Percentiles rank a stretch among this genome's conserved stretches.
These are phyloP conservation scores for Tiliqua scincoides DNA, from an alignment of 2,113 vertebrate species.

Conservation along the genomic window DNA sequence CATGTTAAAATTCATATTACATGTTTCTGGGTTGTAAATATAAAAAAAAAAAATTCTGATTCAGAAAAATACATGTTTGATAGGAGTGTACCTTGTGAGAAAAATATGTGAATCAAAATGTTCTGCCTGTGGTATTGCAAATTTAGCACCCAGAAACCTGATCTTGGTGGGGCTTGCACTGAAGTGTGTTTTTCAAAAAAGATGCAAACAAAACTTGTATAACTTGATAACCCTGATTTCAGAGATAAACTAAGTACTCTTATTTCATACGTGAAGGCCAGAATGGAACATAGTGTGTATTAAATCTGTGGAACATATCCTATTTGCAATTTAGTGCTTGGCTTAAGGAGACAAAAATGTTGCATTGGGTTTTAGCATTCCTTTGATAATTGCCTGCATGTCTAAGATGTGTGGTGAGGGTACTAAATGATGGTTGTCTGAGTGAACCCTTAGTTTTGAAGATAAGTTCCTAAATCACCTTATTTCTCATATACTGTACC, in stretches of 20 bases:
- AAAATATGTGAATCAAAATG: not conserved
- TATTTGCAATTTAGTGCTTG: not conserved
- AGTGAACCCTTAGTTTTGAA: not conserved
- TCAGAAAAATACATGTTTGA: conserved; percentile 20
- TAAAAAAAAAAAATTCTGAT: not conserved
- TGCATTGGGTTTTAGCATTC: not conserved
- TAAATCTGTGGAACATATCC: not conserved
- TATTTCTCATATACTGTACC: not conserved
- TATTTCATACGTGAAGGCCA: not conserved
- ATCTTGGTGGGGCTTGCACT: not conserved
- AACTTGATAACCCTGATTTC: not conserved
- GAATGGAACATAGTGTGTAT: not conserved
- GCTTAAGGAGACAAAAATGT: not conserved
- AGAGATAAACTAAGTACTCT: not conserved
- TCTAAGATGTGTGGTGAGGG: not conserved
- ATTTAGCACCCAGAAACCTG: not conserved
- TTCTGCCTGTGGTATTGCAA: not conserved
- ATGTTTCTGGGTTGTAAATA: not conserved
- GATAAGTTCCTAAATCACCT: not conserved
- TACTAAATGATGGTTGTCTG: not conserved
- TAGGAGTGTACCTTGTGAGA: not conserved
- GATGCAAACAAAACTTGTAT: not conserved
- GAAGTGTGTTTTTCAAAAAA: not conserved
- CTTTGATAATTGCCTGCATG: not conserved
- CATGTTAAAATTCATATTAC: not conserved